Conservation (phyloP, 2,797 vertebrate species). For the Oreochromis mossambicus region DNA sequence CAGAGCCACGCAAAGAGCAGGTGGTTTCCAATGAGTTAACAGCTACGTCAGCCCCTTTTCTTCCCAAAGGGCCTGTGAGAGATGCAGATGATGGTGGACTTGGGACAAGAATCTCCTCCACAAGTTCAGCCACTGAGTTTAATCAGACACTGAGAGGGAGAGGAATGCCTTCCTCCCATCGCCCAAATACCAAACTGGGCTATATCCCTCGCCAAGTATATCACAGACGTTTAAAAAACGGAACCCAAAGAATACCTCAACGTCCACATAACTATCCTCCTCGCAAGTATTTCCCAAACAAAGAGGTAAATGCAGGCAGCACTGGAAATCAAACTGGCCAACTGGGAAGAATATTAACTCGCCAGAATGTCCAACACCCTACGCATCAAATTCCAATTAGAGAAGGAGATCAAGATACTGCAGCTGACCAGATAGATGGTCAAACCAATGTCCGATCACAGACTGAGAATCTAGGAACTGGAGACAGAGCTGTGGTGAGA, state of each 20-base stretch:
- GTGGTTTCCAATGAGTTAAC: background rate
- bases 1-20: background rate
- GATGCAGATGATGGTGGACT: background rate
- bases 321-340: background rate
- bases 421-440: background rate
- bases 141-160: background rate
- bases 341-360: background rate
- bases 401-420: background rate
- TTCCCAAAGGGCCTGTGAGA: background rate
- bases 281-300: conserved; percentile 17
- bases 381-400: background rate
- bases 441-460: background rate
- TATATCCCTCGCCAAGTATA: background rate
- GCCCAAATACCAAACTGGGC: background rate
- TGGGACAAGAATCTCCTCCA: background rate
- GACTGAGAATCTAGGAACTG: background rate
- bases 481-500: background rate
- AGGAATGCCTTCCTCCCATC: background rate
- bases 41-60: background rate
- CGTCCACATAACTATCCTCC: conserved; percentile 10
- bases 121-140: background rate
- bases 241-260: conserved; percentile 35
- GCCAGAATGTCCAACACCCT: background rate
- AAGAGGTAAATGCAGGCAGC: conserved; percentile 1
- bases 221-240: conserved; percentile 39